Base-by-base conservation (phyloP, 2,797 vertebrate genomes). In the Enteromius radiatus region DNA sequence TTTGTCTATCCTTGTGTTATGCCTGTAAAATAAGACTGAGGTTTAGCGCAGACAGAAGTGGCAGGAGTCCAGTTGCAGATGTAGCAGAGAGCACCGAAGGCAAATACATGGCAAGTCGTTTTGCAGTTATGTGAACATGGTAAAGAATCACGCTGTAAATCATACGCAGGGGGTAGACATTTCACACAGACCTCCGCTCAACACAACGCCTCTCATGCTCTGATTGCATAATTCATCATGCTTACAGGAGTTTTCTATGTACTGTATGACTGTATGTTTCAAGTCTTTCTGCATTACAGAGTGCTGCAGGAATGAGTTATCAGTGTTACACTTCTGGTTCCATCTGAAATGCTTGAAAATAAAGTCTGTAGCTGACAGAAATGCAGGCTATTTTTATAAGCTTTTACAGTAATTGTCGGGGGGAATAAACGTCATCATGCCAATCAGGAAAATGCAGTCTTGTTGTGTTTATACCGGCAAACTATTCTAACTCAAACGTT, bases 171-270 rank as follows among this genome's bases (percentile, higher is more conserved):
- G 36, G 41, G 56, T n/a, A 36, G 52, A 77, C 17, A 28, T 33
- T 67, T 83, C 36, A 43, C 33, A 47, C 76, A 79, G 76, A 14
- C 78, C 63, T 19, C 86, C 86, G 76, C 84, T 86, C 67, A n/a
- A 15, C 38, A 26, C 67, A 68, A 26, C 67, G 43, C 67, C 41
- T 68, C 36, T 43, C n/a, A 23, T 47, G 38, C 19, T 67, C 64
- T 12, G 64, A 67, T 12, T 65, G 63, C 28, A 2, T 38, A 5
- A 36, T 63, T 63, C 28, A 31, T 63, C 14, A 17, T 9, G 14
- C 6, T 17, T 38, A 21, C 9, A 67, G 61, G 3, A 31, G 61
- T 19, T 64, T 64, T 64, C 61, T 19, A 12, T 38, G n/a, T n/a
- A n/a, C n/a, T n/a, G n/a, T n/a, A n/a, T n/a, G n/a, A n/a, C n/a